These are phyloP conservation scores for Vulpes lagopus DNA, from an alignment of 2,113 vertebrate species.

Conservation along the genomic window DNA sequence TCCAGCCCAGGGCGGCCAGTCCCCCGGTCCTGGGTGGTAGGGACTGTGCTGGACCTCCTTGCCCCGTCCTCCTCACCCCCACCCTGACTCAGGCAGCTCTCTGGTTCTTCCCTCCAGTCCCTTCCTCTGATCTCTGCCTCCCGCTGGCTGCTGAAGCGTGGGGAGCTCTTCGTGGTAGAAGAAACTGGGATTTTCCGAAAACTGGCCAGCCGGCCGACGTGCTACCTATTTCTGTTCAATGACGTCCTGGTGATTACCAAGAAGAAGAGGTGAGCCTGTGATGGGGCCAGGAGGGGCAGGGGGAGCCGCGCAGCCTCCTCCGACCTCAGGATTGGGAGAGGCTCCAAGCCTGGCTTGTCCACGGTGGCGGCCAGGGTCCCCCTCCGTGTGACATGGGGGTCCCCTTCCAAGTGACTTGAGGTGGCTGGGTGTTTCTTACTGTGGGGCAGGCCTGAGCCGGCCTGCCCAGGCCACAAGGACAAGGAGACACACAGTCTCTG, in stretches of 20 bases:
- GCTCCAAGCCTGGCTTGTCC: not conserved
- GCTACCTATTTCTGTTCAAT: conserved; percentile 95
- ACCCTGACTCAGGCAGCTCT: accelerated
- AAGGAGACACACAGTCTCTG: accelerated
- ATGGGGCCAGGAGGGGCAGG: accelerated
- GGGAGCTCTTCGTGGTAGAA: conserved; percentile 90
- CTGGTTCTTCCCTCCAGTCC: not conserved
- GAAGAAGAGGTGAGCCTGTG: conserved; percentile 92
- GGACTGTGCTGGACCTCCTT: not conserved
- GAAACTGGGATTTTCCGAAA: conserved; percentile 93
- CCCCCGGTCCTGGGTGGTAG: not conserved
- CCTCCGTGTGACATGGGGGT: accelerated
- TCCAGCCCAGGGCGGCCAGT: not conserved
- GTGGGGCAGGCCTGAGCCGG: not conserved
- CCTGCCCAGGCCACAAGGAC: not conserved
- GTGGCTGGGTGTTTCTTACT: not conserved
- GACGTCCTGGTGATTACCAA: conserved; percentile 96
- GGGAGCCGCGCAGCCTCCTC: not conserved
- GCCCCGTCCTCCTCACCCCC: accelerated
- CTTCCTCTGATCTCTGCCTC: conserved; percentile 93
- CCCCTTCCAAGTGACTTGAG: accelerated
- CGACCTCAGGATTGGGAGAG: not conserved
- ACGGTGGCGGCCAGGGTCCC: not conserved
- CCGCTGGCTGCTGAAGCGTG: conserved; percentile 95
- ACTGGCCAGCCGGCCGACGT: conserved; percentile 89